Base-by-base conservation (phyloP, 1,140 invertebrate species). In the Aphaenogaster floridana region DNA sequence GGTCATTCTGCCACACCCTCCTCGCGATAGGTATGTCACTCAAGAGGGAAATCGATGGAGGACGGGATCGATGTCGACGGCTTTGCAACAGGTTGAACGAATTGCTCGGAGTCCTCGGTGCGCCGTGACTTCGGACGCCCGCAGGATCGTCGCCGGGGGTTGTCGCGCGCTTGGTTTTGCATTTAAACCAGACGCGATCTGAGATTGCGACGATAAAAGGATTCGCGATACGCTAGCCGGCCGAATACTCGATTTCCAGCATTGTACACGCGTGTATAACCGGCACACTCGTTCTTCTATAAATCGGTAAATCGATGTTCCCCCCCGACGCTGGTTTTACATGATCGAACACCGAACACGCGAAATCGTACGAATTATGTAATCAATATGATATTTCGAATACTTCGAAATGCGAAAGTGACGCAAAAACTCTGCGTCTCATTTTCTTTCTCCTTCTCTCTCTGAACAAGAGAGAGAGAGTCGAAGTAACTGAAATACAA, bases 61-160 rank as follows among this genome's bases (percentile, higher is more conserved):
- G 76, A 89, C 87, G 45, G 90, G 85, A 90, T 91, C 86, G 86
- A 91, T 89, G 90, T 91, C 87, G 90, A 91, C 90, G 88, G 88
- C 88, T 77, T 91, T 88, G 90, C 90, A 91, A 91, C 90, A 91
- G 90, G 90, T 91, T 91, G 90, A 91, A 91, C 88, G 90, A 91
- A 91, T 91, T 83, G 90, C 83, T 83, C 87, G 79, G 61, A 81
- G 87, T 91, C 79, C 90, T 91, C 76, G 64, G 36, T 71, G 66
- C 68, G 68, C 64, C 89, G 50, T 81, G 88, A 61, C 88, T 87
- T 84, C 72, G 90, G 69, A 74, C 77, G 83, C 61, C 54, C 61
- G 36, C 81, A 66, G 66, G 48, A 72, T 86, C 72, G 72, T 64
- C 50, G 36, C 28, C 59, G 83, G 36, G 50, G 63, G 52, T 72